These are phyloP conservation scores for Malurus alboscapulatus DNA, from an alignment of 2,113 vertebrate species.

Conservation along the genomic window DNA sequence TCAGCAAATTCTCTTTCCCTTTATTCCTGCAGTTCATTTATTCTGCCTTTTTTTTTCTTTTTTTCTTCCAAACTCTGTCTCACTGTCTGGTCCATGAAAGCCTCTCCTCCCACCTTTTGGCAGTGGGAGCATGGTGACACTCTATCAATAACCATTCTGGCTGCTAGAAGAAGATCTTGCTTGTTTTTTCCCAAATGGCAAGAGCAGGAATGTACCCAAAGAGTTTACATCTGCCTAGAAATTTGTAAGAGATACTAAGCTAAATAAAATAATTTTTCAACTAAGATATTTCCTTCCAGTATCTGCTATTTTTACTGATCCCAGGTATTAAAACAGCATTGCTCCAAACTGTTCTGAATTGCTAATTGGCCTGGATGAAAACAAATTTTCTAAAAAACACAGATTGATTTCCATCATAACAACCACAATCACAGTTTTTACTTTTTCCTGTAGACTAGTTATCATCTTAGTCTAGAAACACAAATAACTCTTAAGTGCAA, in stretches of 20 bases:
- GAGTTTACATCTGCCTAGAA: neutral
- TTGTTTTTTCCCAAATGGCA: neutral
- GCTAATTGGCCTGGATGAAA: neutral
- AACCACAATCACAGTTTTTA: neutral
- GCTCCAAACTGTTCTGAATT: neutral
- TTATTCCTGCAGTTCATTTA: neutral
- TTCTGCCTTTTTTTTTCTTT: neutral
- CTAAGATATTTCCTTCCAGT: neutral
- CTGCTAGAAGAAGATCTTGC: neutral
- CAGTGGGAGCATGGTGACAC: neutral
- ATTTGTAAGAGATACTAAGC: neutral
- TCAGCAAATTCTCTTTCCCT: neutral
- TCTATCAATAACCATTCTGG: neutral
- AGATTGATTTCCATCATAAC: neutral
- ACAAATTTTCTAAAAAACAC: neutral
- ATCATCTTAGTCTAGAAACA: neutral
- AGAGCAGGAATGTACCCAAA: neutral
- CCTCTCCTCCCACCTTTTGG: neutral
- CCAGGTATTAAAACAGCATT: neutral
- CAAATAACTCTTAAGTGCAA: neutral
- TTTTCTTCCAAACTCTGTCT: neutral
- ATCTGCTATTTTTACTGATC: neutral
- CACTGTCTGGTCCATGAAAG: neutral
- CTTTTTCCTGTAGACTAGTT: neutral
- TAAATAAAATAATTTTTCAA: neutral